Conservation (phyloP, 2,797 vertebrate species). For the Capromys pilorides region DNA sequence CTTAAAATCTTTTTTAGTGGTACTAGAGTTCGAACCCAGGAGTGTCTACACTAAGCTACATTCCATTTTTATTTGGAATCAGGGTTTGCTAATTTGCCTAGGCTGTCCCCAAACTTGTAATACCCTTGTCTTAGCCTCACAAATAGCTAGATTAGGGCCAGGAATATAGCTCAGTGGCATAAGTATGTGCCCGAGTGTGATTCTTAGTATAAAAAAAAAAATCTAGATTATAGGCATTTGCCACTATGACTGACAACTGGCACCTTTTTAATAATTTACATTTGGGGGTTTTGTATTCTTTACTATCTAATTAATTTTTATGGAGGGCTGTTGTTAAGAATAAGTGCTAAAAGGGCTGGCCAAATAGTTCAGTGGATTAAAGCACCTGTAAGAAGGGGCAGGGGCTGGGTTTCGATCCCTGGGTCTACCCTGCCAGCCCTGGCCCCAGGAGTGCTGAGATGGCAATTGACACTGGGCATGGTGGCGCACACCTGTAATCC, state of each 20-base stretch:
- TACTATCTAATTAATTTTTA: not conserved
- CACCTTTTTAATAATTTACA: not conserved
- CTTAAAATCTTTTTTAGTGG: not conserved
- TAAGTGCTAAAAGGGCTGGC: not conserved
- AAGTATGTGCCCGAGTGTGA: no score
- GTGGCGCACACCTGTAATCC: no score
- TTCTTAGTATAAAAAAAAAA: no score
- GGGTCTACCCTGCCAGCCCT: no score
- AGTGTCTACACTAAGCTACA: not conserved
- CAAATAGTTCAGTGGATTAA: no score
- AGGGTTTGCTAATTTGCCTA: not conserved
- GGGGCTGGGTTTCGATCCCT: no score
- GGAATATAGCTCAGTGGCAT: no score
- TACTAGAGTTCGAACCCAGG: not conserved
- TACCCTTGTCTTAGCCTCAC: not conserved
- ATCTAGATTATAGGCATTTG: not conserved
- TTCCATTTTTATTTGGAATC: not conserved
- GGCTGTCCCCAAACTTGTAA: not conserved
- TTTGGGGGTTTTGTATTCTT: slow-evolving; percentile 23
- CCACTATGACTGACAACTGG: not conserved
- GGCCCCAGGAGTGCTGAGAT: no score
- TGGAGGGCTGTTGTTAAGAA: not conserved
- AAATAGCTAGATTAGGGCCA: not conserved
- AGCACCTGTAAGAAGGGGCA: no score
- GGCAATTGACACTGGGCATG: no score